Evolutionary conservation across 2,113 vertebrate genomes (phyloP), one percentile per base, ranked within the genome.

Genomic region (Anoura caudifer): DNA sequence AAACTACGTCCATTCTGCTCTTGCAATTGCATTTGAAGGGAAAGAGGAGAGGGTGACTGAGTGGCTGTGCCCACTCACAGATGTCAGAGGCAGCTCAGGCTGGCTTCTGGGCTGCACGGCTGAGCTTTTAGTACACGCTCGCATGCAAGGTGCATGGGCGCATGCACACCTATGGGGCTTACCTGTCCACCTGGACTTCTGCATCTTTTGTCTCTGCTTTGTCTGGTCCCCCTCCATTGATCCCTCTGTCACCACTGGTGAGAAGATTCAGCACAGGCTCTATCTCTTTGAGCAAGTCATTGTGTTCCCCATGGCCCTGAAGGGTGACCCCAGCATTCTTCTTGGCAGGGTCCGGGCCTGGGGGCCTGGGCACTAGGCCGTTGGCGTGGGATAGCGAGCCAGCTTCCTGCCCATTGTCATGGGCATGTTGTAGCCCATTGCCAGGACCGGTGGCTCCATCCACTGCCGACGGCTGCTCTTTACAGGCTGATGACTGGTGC

Each of bases 181-280:
- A 99, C 99, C 99, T 99, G 98, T 99, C 99, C 97, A 99, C 99
- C 98, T 99, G 99, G 95, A 99, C 98, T 97, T 99, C 99, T 0
- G 98, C 99, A 24, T 99, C 99, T 85, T 98, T 98, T 26, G 98
- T 99, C 96, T 99, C 99, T 13, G 97, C 97, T 85, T 98, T 98
- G 97, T 98, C 97, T 95, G 99, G 98, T 13, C 97, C 98, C 12
- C 99, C 99, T 96, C 99, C 98, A 10, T 95, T 98, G 97, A 99
- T 47, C 70, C 98, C 99, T 95, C 98, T 98, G 97, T 98, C 98
- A 97, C 98, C 98, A 88, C 98, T 98, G 97, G 98, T 99, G 97
- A 99, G 99, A 75, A 99, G 99, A 72, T 98, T 99, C 95, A 99
- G 98, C 38, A 99, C 99, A 0, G 99, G 99, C 87, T 99, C 99